Base-by-base conservation (phyloP, 64 coral and sea anemone species). In the Porites australiensis region DNA sequence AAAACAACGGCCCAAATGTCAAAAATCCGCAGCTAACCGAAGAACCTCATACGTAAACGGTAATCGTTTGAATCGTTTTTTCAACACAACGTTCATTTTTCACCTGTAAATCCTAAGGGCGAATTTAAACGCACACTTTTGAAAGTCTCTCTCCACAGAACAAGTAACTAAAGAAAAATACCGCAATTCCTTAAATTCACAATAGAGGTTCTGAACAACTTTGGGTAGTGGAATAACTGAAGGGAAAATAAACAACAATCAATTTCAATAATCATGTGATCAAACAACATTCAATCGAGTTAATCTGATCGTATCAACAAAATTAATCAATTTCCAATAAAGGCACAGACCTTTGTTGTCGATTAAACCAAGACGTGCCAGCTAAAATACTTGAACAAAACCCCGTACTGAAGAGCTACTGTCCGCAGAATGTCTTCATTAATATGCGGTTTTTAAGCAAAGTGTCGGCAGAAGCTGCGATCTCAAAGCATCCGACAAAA, bases 271-370 rank as follows among this genome's bases (percentile, higher is more conserved):
- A 74, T 74, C 13, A 46, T 48, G 8, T 8, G 50, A 19, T 78
- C n/a, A 20, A 78, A 78, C 11, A 23, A 20, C n/a, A 54, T 55
- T 78, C 75, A 78, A 78, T 49, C 51, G 57, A 57, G 46, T 58
- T 78, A 77, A 55, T 59, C 7, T 13, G 58, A 13, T 77, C 20
- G 2, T 55, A 51, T 78, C 50, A 27, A 78, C 16, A 78, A 22
- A 78, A 9, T 55, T 19, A 78, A 21, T 19, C 1, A 22, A 6
- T 51, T 37, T 37, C 27, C 27, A 37, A 37, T 37, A 37, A 37
- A 37, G 27, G 27, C 27, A 78, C 75, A 55, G 9, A 78, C 75
- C 75, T 57, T 20, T 54, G 75, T 47, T 18, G 44, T 19, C 23
- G 73, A 50, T 53, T 21, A 77, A 3, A 57, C 8, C 46, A 51